Evolutionary conservation across 2,888 invertebrate genomes (phyloP).

Genomic region (Laspeyria flexula): DNA sequence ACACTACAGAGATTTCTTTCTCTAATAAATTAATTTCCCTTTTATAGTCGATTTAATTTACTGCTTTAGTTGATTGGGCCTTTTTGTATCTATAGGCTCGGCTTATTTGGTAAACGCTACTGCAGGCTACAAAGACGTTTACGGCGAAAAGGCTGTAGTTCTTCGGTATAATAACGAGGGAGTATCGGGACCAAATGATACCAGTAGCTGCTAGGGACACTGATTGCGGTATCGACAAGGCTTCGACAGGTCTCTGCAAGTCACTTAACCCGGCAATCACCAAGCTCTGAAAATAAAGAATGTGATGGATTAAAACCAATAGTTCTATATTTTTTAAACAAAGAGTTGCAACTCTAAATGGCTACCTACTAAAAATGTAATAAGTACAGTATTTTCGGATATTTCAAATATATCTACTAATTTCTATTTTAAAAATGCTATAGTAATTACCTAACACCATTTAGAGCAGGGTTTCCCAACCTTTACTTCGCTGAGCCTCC

Average conservation of each 20-base stretch:
- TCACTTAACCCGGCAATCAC: conserved; percentile 96
- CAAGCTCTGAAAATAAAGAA: conserved; percentile 87
- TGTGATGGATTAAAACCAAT: conserved; percentile 5
- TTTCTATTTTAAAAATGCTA: too few species aligned
- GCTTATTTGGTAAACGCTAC: conserved; percentile 93
- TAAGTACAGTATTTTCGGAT: too few species aligned
- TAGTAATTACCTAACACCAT: too few species aligned
- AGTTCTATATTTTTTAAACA: neutral
- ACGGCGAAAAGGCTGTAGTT: conserved; percentile 98
- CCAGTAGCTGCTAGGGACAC: conserved; percentile 90
- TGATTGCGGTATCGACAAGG: conserved; percentile 93
- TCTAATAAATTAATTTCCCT: neutral
- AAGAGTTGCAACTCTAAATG: too few species aligned
- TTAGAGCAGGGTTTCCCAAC: too few species aligned
- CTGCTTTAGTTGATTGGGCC: conserved; percentile 11
- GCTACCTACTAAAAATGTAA: too few species aligned
- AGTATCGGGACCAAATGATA: conserved; percentile 95
- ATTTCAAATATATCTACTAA: too few species aligned
- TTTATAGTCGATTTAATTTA: neutral
- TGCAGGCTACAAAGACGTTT: conserved; percentile 97
- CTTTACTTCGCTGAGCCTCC: too few species aligned
- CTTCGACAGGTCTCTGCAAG: conserved; percentile 94
- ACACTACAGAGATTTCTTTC: too few species aligned
- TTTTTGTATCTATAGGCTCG: conserved; percentile 84
- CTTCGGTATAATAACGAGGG: conserved; percentile 98